Conservation (phyloP, 2,888 invertebrate species). For the Hydraecia micacea region DNA sequence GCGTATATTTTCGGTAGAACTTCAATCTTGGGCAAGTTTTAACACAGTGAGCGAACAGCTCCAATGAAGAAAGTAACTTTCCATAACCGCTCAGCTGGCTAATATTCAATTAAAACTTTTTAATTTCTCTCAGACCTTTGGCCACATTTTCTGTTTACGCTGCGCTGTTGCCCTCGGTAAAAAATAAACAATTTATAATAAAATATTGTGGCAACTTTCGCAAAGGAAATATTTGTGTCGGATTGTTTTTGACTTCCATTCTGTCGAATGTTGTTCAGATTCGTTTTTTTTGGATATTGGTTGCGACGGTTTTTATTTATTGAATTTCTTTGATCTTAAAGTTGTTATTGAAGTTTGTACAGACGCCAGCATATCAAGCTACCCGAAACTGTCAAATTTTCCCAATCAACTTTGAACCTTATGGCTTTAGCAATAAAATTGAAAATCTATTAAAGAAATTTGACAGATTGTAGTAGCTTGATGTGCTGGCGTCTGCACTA, state of each 20-base stretch:
- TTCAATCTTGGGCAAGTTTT: constrained; percentile 75
- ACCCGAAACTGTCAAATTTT: too few species aligned
- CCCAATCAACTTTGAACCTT: too few species aligned
- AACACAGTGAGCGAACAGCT: constrained; percentile 69
- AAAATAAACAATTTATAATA: constrained; percentile 77
- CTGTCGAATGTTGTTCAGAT: constrained; percentile 45
- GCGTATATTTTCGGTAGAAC: constrained; percentile 71
- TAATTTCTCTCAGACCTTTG: constrained; percentile 81
- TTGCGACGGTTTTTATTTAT: neutral
- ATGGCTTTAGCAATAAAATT: too few species aligned
- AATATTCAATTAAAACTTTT: constrained; percentile 89
- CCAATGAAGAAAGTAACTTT: constrained; percentile 75
- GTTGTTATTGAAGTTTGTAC: neutral
- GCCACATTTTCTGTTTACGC: constrained; percentile 84
- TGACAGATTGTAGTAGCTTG: too few species aligned
- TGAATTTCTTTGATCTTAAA: constrained; percentile 26
- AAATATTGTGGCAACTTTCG: constrained; percentile 55
- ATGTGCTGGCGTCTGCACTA: too few species aligned
- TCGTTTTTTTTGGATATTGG: constrained; percentile 7
- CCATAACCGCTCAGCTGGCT: constrained; percentile 81
- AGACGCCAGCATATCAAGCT: too few species aligned
- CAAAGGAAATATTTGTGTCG: constrained; percentile 58
- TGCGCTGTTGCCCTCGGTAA: constrained; percentile 54
- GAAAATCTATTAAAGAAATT: too few species aligned
- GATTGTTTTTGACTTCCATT: constrained; percentile 59